A percentile compares a stretch with the other conserved stretches of the same genome.
phyloP scores from a whole-genome alignment of 1,140 invertebrate species.

The Glomeris maerens region DNA sequence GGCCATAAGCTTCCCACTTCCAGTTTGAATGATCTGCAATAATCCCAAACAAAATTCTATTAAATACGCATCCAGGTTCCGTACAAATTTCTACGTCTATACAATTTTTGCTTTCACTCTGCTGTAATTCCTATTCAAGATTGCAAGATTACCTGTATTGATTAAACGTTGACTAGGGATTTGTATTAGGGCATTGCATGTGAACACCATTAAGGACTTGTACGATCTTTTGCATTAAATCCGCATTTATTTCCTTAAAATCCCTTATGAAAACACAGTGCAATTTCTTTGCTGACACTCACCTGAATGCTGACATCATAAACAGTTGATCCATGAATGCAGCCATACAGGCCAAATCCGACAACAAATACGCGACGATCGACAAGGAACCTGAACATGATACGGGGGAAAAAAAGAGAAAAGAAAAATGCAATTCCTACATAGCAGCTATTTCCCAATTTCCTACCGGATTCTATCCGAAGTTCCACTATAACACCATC shows the following conservation, averaged over 20 bases:
- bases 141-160: too few relatives aligned
- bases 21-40: constrained; percentile 51
- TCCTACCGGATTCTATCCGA: constrained; percentile 61
- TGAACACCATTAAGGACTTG: background rate
- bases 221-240: too few relatives aligned
- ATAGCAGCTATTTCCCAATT: constrained; percentile 4
- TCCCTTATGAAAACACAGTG: constrained; percentile 2
- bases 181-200: background rate
- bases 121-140: too few relatives aligned
- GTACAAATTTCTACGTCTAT: too few relatives aligned
- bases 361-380: constrained; percentile 70
- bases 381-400: constrained; percentile 52
- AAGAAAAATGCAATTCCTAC: constrained; percentile 12
- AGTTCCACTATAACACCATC: constrained; percentile 78
- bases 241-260: background rate
- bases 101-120: too few relatives aligned
- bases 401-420: background rate
- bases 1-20: constrained; percentile 58
- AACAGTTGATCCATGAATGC: constrained; percentile 63
- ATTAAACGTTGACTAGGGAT: too few relatives aligned
- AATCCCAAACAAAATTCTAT: constrained; percentile 5
- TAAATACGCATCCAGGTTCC: too few relatives aligned
- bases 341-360: constrained; percentile 77
- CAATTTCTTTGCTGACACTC: background rate
- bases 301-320: constrained; percentile 61